Conservation (phyloP, 2,113 vertebrate species). For the Grus americana region DNA sequence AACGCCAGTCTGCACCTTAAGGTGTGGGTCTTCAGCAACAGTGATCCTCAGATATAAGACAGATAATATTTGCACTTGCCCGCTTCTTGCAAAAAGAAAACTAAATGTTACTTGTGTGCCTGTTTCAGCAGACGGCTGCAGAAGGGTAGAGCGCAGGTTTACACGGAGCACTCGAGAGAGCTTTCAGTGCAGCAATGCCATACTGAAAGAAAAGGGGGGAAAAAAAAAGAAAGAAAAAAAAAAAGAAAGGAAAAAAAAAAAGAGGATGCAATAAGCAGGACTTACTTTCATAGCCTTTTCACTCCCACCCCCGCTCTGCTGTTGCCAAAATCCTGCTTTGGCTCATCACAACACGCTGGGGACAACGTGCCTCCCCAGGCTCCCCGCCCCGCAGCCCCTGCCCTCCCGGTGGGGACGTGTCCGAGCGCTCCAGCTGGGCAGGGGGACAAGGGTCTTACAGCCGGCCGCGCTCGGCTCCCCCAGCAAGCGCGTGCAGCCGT, state of each 20-base stretch:
- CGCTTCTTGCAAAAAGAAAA: neutral
- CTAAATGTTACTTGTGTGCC: neutral
- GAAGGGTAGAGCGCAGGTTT: neutral
- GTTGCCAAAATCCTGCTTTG: neutral
- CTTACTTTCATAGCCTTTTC: neutral
- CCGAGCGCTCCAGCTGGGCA: accelerated
- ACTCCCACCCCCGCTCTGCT: accelerated
- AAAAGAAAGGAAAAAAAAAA: neutral
- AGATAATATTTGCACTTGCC: neutral
- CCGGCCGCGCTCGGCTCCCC: accelerated
- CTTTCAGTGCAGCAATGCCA: neutral
- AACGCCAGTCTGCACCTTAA: accelerated
- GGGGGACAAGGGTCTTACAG: neutral
- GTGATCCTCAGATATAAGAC: accelerated
- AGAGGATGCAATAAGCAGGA: neutral
- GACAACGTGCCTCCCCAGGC: neutral
- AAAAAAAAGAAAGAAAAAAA: neutral
- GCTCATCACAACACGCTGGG: neutral
- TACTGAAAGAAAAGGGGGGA: neutral
- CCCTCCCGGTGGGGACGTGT: too few relatives aligned
- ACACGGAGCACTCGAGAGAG: neutral
- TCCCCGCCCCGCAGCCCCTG: neutral
- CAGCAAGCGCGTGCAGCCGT: neutral
- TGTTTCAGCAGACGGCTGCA: neutral
- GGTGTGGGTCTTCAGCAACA: neutral